Evolutionary conservation across 2,113 vertebrate genomes (phyloP).

Genomic region (Petrocephalus microphthalmus): DNA sequence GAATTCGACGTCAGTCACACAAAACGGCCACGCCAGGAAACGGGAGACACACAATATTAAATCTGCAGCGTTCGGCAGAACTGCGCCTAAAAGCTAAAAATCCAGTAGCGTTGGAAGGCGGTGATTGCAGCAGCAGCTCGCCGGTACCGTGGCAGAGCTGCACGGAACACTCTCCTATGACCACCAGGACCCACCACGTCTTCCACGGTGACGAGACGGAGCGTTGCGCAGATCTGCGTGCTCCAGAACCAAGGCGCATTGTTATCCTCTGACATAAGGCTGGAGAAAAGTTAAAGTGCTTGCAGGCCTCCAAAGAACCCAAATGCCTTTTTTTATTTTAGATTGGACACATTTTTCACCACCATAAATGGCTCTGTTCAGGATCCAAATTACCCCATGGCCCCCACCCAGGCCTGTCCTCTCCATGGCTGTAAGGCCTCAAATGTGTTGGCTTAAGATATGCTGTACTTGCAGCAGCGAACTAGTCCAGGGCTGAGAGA

Average conservation of each 20-base stretch:
- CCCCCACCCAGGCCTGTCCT: constrained; percentile 19
- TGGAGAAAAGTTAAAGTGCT: constrained; percentile 22
- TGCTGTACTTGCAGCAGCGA: neutral
- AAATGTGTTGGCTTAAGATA: constrained; percentile 31
- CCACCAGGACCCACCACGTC: neutral
- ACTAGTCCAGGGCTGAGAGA: neutral
- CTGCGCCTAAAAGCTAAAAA: neutral
- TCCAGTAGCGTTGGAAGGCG: neutral
- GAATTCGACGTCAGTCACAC: neutral
- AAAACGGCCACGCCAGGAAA: neutral
- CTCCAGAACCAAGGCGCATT: constrained; percentile 33
- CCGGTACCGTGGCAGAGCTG: neutral
- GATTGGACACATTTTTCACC: constrained; percentile 20
- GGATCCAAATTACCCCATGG: constrained; percentile 34
- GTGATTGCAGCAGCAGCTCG: no score
- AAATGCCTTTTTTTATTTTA: constrained; percentile 29
- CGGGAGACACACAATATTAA: neutral
- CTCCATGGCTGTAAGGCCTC: constrained; percentile 32
- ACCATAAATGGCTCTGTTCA: constrained; percentile 41
- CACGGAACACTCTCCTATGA: neutral
- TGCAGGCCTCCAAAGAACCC: constrained; percentile 24
- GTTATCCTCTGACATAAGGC: constrained; percentile 40
- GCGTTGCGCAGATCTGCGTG: neutral
- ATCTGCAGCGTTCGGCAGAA: neutral
- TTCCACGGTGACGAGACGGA: neutral